Evolutionary conservation across 2,888 invertebrate species (phyloP).

Genomic region (Tipula confusa): DNA sequence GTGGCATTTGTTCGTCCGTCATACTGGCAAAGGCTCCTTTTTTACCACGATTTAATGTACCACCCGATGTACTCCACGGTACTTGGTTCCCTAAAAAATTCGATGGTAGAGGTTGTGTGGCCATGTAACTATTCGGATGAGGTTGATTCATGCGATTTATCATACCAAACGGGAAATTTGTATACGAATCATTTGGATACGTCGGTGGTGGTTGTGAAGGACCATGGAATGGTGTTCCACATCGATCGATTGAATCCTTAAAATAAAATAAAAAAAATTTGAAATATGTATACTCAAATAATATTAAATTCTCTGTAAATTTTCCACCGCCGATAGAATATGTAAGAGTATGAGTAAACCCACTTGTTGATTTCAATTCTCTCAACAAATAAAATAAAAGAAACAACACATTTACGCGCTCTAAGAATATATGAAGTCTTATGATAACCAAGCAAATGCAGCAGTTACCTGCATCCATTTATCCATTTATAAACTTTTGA

Average conservation of each 20-base stretch:
- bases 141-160: background rate
- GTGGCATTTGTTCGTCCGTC: background rate
- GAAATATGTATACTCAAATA: background rate
- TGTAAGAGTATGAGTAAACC: background rate
- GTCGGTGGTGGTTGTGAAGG: background rate
- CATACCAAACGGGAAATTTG: conserved; percentile 7
- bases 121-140: background rate
- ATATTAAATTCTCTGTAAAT: background rate
- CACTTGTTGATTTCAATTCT: background rate
- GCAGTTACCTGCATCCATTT: too few relatives aligned
- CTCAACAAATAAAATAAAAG: background rate
- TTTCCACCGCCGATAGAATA: background rate
- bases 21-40: background rate
- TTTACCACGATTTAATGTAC: background rate
- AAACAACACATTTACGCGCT: background rate
- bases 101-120: conserved; percentile 3
- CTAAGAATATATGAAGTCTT: too few relatives aligned
- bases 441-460: too few relatives aligned
- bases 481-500: background rate
- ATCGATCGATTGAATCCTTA: background rate
- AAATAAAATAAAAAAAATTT: background rate
- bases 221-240: background rate
- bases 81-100: background rate
- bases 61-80: background rate
- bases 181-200: background rate